phyloP scores from a whole-genome alignment of 1,140 invertebrate genomes.

The Drepana arcuata region DNA sequence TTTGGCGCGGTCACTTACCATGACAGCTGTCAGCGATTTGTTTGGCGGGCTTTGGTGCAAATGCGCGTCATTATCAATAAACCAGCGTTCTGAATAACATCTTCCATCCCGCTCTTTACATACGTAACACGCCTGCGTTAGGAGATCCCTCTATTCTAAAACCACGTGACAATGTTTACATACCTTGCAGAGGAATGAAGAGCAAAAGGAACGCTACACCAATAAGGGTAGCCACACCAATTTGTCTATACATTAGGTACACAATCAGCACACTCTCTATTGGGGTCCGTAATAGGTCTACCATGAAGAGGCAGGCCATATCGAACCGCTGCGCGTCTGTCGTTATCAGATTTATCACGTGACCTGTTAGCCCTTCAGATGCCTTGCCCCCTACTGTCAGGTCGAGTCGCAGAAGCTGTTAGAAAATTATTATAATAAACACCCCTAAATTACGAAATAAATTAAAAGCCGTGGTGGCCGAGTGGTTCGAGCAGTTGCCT shows the following conservation, averaged over 20 bases:
- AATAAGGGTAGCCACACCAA: slow-evolving; percentile 81
- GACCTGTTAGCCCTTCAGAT: slow-evolving; percentile 84
- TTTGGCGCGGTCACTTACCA: too few relatives aligned
- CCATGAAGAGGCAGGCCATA: slow-evolving; percentile 76
- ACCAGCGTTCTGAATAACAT: too few relatives aligned
- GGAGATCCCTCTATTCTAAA: too few relatives aligned
- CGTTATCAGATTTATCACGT: slow-evolving; percentile 90
- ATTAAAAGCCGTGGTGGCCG: too few relatives aligned
- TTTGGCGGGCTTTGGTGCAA: too few relatives aligned
- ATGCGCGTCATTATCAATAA: too few relatives aligned
- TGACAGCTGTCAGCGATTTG: too few relatives aligned
- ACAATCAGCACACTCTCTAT: slow-evolving; percentile 82
- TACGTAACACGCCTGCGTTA: too few relatives aligned
- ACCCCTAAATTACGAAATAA: slow-evolving; percentile 1
- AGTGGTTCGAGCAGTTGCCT: too few relatives aligned
- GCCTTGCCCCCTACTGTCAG: slow-evolving; percentile 72
- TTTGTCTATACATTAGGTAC: slow-evolving; percentile 82
- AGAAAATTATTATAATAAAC: not conserved
- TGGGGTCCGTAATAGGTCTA: slow-evolving; percentile 82
- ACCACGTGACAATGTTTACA: slow-evolving; percentile 21
- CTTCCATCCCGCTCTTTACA: too few relatives aligned
- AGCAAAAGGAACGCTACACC: slow-evolving; percentile 85
- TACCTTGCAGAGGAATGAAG: slow-evolving; percentile 88
- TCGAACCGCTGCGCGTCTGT: slow-evolving; percentile 87
- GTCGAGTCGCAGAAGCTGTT: slow-evolving; percentile 48